Evolutionary conservation across 2,797 vertebrate genomes (phyloP).

Genomic region (Chelon auratus): DNA sequence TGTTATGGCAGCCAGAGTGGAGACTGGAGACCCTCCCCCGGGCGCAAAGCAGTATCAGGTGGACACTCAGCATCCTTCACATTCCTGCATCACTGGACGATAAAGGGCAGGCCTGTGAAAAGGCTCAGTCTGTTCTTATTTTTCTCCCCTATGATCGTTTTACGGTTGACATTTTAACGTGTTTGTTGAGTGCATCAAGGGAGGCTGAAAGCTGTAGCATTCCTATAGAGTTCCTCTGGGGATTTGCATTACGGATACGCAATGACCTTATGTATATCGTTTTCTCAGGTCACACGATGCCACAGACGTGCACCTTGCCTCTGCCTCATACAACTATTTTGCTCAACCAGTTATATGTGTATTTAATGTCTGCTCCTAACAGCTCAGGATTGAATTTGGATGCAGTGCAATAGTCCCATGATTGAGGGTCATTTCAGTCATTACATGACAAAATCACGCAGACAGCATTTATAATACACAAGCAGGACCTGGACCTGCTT

Average conservation of each 20-base stretch:
- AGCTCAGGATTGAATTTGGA: not conserved
- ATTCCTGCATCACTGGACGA: constrained; percentile 70
- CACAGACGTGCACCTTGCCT: not conserved
- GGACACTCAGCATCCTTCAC: constrained; percentile 75
- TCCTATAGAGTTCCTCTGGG: constrained; percentile 2
- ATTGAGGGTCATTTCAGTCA: not conserved
- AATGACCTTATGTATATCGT: constrained; percentile 39
- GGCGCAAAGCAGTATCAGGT: constrained; percentile 72
- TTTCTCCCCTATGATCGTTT: not conserved
- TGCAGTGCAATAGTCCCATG: not conserved
- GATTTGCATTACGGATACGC: constrained; percentile 10
- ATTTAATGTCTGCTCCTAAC: not conserved
- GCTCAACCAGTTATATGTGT: not conserved
- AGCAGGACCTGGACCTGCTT: not conserved
- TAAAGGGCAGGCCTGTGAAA: constrained; percentile 48
- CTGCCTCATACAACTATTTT: no score
- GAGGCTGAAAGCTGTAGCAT: constrained; percentile 19
- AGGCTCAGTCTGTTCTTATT: not conserved
- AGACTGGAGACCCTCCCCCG: constrained; percentile 77
- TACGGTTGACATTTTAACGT: constrained; percentile 55
- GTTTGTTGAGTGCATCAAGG: constrained; percentile 42
- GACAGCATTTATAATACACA: not conserved
- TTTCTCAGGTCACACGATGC: not conserved
- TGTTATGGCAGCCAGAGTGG: constrained; percentile 68
- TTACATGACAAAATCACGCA: not conserved